Conservation (phyloP, 2,113 vertebrate genomes). For the Gobius niger region DNA sequence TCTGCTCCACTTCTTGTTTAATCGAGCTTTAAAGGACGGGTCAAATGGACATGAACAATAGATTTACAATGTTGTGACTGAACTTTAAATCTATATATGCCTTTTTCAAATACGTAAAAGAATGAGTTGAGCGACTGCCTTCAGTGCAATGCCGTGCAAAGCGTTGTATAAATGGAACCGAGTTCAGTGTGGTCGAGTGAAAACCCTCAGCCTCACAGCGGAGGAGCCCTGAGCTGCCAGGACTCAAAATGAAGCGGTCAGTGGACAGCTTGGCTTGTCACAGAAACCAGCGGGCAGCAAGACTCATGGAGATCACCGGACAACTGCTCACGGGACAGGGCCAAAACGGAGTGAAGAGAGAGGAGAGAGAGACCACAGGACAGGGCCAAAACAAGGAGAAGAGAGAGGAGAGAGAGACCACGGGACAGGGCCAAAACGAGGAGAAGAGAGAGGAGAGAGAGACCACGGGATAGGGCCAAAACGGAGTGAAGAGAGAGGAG, state of each 20-base stretch:
- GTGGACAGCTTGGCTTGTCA: conserved; percentile 74
- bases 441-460: background rate
- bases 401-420: conserved; percentile 7
- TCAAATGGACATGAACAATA: too few relatives aligned
- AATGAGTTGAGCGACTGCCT: too few relatives aligned
- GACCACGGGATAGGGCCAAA: background rate
- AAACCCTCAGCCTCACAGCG: background rate
- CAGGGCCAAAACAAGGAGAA: background rate
- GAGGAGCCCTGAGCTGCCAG: conserved; percentile 39
- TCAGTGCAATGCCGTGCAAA: too few relatives aligned
- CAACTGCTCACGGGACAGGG: conserved; percentile 23
- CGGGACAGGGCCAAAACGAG: background rate
- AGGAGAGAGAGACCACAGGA: background rate
- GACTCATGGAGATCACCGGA: conserved; percentile 70
- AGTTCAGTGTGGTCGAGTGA: too few relatives aligned
- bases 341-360: conserved; percentile 62
- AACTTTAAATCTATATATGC: too few relatives aligned
- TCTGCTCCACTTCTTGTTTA: too few relatives aligned
- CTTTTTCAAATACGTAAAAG: too few relatives aligned
- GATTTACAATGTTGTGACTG: too few relatives aligned
- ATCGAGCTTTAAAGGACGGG: too few relatives aligned
- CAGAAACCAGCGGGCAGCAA: conserved; percentile 59
- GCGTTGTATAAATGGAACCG: too few relatives aligned
- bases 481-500: background rate
- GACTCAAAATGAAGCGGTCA: conserved; percentile 74